phyloP scores from a whole-genome alignment of 2,888 invertebrate genomes.

The Lypha dubia region DNA sequence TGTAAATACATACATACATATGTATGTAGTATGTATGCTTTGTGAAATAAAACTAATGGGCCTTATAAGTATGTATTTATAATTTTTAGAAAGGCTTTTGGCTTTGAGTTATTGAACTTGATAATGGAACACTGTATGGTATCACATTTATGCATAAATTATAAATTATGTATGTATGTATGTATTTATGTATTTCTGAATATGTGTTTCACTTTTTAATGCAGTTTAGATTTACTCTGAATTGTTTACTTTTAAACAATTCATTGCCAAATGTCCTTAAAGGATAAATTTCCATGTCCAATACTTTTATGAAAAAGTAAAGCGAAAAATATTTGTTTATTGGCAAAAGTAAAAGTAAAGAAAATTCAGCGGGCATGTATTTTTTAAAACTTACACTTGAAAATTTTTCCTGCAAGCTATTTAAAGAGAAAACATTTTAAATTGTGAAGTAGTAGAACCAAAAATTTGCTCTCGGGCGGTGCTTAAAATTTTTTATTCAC shows the following conservation, averaged over 20 bases:
- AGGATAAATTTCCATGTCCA: not conserved
- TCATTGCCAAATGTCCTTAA: not conserved
- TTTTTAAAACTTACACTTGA: no score
- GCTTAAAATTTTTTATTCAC: no score
- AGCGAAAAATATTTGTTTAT: no score
- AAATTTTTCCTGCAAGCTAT: no score
- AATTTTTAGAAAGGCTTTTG: not conserved
- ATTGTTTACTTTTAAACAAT: not conserved
- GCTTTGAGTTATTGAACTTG: constrained; percentile 46
- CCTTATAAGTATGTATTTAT: no score
- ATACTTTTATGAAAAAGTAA: no score
- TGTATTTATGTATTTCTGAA: not conserved
- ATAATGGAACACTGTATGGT: constrained; percentile 9
- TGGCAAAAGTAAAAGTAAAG: no score
- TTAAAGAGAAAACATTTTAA: no score
- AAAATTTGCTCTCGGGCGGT: no score
- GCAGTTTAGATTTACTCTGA: not conserved
- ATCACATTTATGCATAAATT: constrained; percentile 14
- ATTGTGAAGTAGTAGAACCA: no score
- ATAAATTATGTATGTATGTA: not conserved
- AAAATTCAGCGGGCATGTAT: no score
- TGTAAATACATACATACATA: not conserved
- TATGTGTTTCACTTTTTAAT: not conserved
- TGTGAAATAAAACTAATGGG: not conserved
- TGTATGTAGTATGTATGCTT: not conserved